Base-by-base conservation (phyloP, 1,140 invertebrate genomes). In the Brachionus paranguensis region DNA sequence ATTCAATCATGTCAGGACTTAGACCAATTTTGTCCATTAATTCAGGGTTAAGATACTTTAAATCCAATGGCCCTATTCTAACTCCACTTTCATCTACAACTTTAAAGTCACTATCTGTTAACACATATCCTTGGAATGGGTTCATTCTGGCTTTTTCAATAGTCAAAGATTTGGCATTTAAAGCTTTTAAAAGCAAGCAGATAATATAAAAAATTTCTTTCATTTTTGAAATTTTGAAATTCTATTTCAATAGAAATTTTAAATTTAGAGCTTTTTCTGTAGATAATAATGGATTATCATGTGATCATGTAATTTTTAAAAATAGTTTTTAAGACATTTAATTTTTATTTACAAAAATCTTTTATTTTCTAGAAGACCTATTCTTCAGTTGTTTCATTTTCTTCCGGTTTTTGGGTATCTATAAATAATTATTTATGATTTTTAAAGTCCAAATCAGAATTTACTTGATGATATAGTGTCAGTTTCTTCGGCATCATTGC, bases 41-140 rank as follows among this genome's bases (percentile, higher is more conserved):
- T 12, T 81, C 43, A 27, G n/a, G n/a, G 27, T 10, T 81, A 2
- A 45, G 27, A 12, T 64, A 37, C 27, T 17, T 68, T 20, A 81
- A 45, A 64, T 81, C 78, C 12, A 81, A 68, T 24, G 78, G 78
- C 4, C 78, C 78, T 24, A 60, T 64, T 43, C 78, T 27, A 29
- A 81, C 78, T 12, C 78, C 78, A 14, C 27, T 64, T 11, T 81
- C 29, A 37, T 29, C 64, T 27, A 20, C 27, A 37, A 64, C 33
- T 27, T 81, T 43, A 68, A 29, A 29, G 14, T 24, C 14, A 7
- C 2, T 4, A 60, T 81, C 33, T 24, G 78, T 81, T 20, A 81
- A 27, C 17, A 81, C 78, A 64, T 81, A 81, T 14, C 20, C 53
- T 45, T 81, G n/a, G 6, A n/a, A 64, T 33, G 78, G 53, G 55